Evolutionary conservation across 30 jellyfish, hydroid and myxozoan species (phyloP).

Genomic region (Hydractinia echinata): DNA sequence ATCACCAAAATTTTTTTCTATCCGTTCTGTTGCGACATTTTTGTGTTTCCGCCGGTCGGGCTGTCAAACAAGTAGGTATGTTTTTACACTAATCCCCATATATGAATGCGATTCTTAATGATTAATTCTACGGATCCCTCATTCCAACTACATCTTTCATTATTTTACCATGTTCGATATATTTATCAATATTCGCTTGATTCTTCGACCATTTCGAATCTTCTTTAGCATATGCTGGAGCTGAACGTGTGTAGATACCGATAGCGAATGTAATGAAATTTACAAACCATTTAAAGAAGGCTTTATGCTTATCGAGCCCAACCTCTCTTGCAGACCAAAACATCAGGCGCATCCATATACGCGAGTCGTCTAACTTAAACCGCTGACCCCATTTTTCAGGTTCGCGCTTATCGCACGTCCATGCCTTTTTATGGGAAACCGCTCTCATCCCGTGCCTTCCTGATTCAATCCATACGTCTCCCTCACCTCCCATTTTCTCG

Average conservation of each 20-base stretch:
- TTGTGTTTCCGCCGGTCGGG: too few relatives aligned
- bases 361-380: slow-evolving; percentile 27
- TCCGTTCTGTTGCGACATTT: too few relatives aligned
- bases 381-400: slow-evolving; percentile 3
- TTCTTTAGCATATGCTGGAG: slow-evolving; percentile 19
- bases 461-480: slow-evolving; percentile 19
- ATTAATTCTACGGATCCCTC: neutral
- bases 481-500: slow-evolving; percentile 38
- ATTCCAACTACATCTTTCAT: slow-evolving; percentile 24
- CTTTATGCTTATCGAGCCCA: slow-evolving; percentile 14
- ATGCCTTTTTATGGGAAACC: slow-evolving; percentile 21
- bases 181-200: neutral
- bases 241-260: slow-evolving; percentile 12
- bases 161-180: neutral
- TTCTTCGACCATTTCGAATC: slow-evolving; percentile 21
- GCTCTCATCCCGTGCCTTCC: slow-evolving; percentile 22
- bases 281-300: slow-evolving; percentile 2
- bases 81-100: too few relatives aligned
- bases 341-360: slow-evolving; percentile 38
- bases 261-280: neutral
- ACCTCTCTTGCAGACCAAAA: slow-evolving; percentile 33
- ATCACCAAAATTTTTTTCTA: too few relatives aligned
- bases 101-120: too few relatives aligned
- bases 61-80: too few relatives aligned
- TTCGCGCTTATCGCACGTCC: slow-evolving; percentile 13